Conservation (phyloP, 2,888 invertebrate genomes). For the Noctuana brunneofusca region DNA sequence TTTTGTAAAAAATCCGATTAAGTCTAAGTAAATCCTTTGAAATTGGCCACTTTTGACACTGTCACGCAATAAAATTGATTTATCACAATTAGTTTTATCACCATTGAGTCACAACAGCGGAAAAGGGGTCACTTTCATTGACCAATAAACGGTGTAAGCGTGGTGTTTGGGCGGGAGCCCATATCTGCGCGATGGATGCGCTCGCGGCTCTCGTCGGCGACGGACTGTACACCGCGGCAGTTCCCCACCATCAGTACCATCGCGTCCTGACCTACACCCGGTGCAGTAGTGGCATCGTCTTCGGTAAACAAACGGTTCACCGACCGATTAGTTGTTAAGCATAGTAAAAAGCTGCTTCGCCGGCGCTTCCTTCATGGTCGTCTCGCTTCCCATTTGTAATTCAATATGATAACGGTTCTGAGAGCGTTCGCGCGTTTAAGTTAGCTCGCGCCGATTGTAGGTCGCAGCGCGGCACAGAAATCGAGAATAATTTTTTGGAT, state of each 20-base stretch:
- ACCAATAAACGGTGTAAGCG: conserved; percentile 52
- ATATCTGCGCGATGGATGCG: conserved; percentile 58
- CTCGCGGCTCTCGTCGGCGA: conserved; percentile 64
- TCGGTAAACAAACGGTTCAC: conserved; percentile 81
- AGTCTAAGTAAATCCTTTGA: conserved; percentile 56
- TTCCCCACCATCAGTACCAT: conserved; percentile 66
- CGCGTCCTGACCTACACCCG: conserved; percentile 74
- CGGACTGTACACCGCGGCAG: conserved; percentile 57
- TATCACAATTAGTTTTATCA: conserved; percentile 64
- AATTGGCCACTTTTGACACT: conserved; percentile 68
- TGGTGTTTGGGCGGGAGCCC: conserved; percentile 53
- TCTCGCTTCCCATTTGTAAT: conserved; percentile 69
- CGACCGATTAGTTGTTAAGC: conserved; percentile 74
- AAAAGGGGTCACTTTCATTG: conserved; percentile 66
- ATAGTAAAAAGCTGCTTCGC: conserved; percentile 54
- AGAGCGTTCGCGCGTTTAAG: conserved; percentile 65
- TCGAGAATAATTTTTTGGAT: conserved; percentile 50
- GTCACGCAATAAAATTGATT: conserved; percentile 54
- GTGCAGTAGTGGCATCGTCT: conserved; percentile 60
- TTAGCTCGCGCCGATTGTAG: conserved; percentile 61
- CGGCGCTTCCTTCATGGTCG: conserved; percentile 49
- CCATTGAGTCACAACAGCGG: conserved; percentile 63
- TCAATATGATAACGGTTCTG: conserved; percentile 76
- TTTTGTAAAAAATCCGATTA: conserved; percentile 50
- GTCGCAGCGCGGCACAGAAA: conserved; percentile 57